These are phyloP conservation scores for Chalcis sispes DNA, from an alignment of 2,888 invertebrate species.

Conservation along the genomic window DNA sequence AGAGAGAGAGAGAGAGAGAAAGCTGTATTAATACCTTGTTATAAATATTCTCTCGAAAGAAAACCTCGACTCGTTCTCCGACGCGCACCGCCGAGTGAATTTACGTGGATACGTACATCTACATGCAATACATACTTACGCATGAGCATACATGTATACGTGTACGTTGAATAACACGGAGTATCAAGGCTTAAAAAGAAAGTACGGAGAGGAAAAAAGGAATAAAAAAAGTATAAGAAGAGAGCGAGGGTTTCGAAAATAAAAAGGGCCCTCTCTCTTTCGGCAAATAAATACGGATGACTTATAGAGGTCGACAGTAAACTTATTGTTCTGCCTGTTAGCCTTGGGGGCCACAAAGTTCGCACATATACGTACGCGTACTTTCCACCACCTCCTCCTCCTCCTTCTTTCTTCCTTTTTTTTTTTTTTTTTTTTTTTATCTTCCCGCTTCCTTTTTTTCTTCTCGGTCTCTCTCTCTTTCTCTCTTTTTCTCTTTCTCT, in stretches of 20 bases:
- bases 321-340: constrained; percentile 57
- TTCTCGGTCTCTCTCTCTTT: background rate
- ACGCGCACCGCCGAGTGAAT: background rate
- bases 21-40: constrained; percentile 53
- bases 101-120: constrained; percentile 3
- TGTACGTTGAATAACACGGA: background rate
- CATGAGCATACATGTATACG: constrained; percentile 2
- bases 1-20: no score
- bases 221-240: background rate
- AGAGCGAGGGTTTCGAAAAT: constrained; percentile 1
- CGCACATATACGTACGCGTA: constrained; percentile 16
- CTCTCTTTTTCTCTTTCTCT: constrained; percentile 1
- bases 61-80: constrained; percentile 1
- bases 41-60: constrained; percentile 47
- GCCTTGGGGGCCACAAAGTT: constrained; percentile 52
- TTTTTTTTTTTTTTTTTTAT: constrained; percentile 16
- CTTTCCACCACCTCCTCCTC: background rate
- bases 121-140: constrained; percentile 2
- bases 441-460: constrained; percentile 34
- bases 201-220: constrained; percentile 7
- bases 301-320: constrained; percentile 58
- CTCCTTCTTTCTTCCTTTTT: constrained; percentile 12
- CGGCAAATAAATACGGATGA: constrained; percentile 59
- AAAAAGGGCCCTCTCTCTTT: constrained; percentile 51
- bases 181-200: constrained; percentile 8